A percentile compares a stretch with the other conserved stretches of the same genome.
Conservation (phyloP, 2,797 vertebrate genomes). For the Margarornis squamiger region DNA sequence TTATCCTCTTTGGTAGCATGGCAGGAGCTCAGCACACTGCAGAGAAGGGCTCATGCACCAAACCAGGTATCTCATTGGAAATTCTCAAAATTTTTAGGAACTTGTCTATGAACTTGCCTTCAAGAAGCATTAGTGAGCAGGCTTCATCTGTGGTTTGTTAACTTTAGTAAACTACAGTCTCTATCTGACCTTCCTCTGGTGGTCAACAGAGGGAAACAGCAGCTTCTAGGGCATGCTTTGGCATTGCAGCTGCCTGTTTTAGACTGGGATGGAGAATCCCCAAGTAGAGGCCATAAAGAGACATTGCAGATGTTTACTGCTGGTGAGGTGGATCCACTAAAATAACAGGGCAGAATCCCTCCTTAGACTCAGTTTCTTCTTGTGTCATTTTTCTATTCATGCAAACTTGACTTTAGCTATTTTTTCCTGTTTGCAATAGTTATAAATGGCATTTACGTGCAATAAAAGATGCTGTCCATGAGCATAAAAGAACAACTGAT, state of each 20-base stretch:
- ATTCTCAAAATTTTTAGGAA: neutral
- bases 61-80: neutral
- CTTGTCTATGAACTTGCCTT: neutral
- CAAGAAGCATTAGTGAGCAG: neutral
- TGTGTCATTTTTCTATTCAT: neutral
- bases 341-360: neutral
- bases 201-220: neutral
- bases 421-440: neutral
- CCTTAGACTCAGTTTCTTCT: neutral
- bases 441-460: constrained; percentile 1
- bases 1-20: neutral
- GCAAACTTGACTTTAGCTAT: neutral
- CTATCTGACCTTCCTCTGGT: neutral
- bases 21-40: neutral
- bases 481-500: constrained; percentile 35
- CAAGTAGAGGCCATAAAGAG: neutral
- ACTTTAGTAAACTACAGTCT: neutral
- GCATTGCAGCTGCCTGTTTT: neutral
- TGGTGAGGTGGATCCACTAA: neutral
- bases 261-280: neutral
- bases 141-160: neutral
- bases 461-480: neutral
- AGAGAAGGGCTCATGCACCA: neutral
- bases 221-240: neutral
- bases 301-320: neutral